Base-by-base conservation (phyloP, 2,888 invertebrate species). In the Plemyria rubiginata region DNA sequence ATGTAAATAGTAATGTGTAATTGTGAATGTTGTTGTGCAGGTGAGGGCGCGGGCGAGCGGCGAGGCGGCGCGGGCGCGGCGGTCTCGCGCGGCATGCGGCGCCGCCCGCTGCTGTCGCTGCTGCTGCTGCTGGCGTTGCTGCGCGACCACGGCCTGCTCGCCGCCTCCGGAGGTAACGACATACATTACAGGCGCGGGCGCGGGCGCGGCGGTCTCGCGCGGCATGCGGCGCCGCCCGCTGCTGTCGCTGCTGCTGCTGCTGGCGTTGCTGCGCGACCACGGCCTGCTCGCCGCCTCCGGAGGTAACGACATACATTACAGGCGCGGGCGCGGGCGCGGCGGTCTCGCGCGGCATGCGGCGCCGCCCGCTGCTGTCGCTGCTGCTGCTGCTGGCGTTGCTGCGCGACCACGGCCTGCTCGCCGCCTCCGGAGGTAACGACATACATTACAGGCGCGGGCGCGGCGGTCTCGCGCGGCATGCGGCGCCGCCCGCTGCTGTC, bases 151-250 rank as follows among this genome's bases (percentile, higher is more conserved):
- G 90, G 90, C 87, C 85, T 92, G 87, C 89, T 90, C 87, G 92
- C 90, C 86, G 92, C 90, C 73, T 90, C 91, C 79, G 88, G 86
- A 91, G 92, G 92, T 92, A 70, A 9, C n/a, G n/a, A n/a, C n/a
- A n/a, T n/a, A n/a, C n/a, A n/a, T n/a, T n/a, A n/a, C n/a, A n/a
- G 81, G 86, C 82, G 84, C 84, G 81, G 84, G 86, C 85, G 82
- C 84, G 82, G 82, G 85, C 84, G 87, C 84, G 79, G 88, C 86
- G 84, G 88, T 82, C 87, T 81, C 86, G 88, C 90, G 90, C 90
- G 91, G 91, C 87, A 90, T 91, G 90, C 91, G 88, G 87, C 90
- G 88, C 86, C 89, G 88, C 85, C 90, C 90, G 87, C 89, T 90
- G 87, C 88, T 90, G 88, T 86, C 88, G 87, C 84, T 89, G 87